Base-by-base conservation (phyloP, 1,140 invertebrate species). In the Diuraphis noxia region DNA sequence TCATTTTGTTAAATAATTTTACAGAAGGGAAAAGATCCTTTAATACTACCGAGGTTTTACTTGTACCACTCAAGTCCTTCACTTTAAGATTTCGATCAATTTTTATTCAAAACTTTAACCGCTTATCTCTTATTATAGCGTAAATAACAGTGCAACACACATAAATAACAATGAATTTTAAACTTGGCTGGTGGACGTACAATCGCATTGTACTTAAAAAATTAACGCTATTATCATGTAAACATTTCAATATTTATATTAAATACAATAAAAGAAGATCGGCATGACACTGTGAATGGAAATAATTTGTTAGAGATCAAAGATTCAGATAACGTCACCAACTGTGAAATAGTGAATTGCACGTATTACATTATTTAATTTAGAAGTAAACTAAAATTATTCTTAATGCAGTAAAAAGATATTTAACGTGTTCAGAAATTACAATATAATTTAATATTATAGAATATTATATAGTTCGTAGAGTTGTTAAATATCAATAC, bases 51-150 rank as follows among this genome's bases (percentile, higher is more conserved):
- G 36, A 38, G 30, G 87, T 17, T 88, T 36, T 23, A 88, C 87
- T 88, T n/a, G 87, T n/a, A 52, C 43, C 7, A 25, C 52, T 88
- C 52, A 2, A 49, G 43, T 87, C 8, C 34, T 6, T 46, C 3
- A 25, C 17, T 46, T 2, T 49, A 87, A 88, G 86, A 88, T 88
- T 63, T 88, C 36, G 38, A 88, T 88, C 87, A 88, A 88, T 25
- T 88, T 88, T 88, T 88, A 88, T 72, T 72, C 52, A 88, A 88
- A 88, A 88, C 36, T 88, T 88, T 88, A 13, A 0, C 52, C 23
- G 10, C 38, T 88, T 63, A 63, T 72, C 40, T 88, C 87, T 88
- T 88, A 88, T 88, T 88, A 88, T 41, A 21, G 87, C 25, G 36
- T n/a, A 36, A 63, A 41, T n/a, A 88, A 88, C 52, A 40, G 49